Conservation (phyloP, 2,797 vertebrate genomes). For the Epinephelus coioides region DNA sequence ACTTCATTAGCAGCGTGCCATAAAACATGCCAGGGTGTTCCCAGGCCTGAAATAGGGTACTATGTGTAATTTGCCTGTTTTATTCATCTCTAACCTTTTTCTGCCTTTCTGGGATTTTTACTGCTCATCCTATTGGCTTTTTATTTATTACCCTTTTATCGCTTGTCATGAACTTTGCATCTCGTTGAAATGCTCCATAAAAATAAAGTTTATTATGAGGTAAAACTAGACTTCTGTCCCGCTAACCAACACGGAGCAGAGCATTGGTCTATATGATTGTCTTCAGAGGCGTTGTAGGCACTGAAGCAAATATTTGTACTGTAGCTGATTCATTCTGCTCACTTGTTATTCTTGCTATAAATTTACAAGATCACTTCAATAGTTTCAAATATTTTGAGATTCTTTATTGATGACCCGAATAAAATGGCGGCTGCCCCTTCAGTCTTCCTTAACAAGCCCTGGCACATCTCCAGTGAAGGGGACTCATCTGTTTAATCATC, state of each 20-base stretch:
- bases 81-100: constrained; percentile 58
- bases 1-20: constrained; percentile 77
- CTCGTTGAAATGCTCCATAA: constrained; percentile 65
- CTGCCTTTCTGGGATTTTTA: constrained; percentile 58
- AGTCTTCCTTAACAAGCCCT: constrained; percentile 67
- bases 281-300: constrained; percentile 34
- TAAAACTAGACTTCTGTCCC: constrained; percentile 47
- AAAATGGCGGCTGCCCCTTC: constrained; percentile 54
- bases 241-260: constrained; percentile 12
- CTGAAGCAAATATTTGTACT: constrained; percentile 48
- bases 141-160: constrained; percentile 70
- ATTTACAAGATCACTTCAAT: constrained; percentile 35
- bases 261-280: constrained; percentile 33
- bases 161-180: constrained; percentile 68
- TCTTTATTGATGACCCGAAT: constrained; percentile 57
- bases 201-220: constrained; percentile 65
- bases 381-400: constrained; percentile 50
- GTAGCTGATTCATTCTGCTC: constrained; percentile 44
- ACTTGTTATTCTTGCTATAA: constrained; percentile 43
- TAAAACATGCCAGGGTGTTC: constrained; percentile 66
- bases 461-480: constrained; percentile 67
- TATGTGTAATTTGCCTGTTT: constrained; percentile 57
- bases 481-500: constrained; percentile 83
- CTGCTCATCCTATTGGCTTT: constrained; percentile 53
- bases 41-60: constrained; percentile 43